Conservation (phyloP, 2,113 vertebrate genomes). For the Vidua chalybeata region DNA sequence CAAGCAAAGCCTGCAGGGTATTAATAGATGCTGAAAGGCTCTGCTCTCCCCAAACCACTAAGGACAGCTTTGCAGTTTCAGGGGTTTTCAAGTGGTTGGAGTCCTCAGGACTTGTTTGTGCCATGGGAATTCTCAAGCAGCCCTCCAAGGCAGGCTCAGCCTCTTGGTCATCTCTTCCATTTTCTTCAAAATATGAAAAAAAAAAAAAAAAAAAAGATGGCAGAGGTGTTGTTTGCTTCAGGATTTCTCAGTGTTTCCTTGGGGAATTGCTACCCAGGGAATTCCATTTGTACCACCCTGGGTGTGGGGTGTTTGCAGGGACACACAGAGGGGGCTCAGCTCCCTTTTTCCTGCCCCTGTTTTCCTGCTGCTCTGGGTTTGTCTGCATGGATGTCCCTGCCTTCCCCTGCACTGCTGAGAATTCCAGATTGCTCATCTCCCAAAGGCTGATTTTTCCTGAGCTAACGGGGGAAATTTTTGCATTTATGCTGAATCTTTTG, state of each 20-base stretch:
- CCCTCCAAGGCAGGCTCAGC: conserved; percentile 24
- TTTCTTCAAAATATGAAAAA: background rate
- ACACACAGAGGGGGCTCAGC: background rate
- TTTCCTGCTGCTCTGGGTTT: background rate
- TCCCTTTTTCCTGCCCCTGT: background rate
- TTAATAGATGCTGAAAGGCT: conserved; percentile 71
- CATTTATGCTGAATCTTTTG: background rate
- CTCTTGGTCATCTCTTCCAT: conserved; percentile 37
- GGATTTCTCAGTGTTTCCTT: background rate
- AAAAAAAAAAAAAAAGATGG: background rate
- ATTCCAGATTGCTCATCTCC: background rate
- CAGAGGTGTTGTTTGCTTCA: background rate
- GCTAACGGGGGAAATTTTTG: rapidly evolving
- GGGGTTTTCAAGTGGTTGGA: conserved; percentile 73
- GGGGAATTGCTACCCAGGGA: background rate
- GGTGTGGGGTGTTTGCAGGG: background rate
- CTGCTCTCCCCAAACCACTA: conserved; percentile 70
- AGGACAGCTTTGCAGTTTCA: conserved; percentile 67
- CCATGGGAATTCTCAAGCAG: conserved; percentile 66
- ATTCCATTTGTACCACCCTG: background rate
- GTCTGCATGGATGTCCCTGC: background rate
- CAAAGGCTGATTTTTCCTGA: background rate
- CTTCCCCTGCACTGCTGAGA: background rate
- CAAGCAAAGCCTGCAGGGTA: conserved; percentile 64
- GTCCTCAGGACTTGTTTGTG: conserved; percentile 72